Evolutionary conservation across 2,888 invertebrate species (phyloP).

Genomic region (Hedya salicella): DNA sequence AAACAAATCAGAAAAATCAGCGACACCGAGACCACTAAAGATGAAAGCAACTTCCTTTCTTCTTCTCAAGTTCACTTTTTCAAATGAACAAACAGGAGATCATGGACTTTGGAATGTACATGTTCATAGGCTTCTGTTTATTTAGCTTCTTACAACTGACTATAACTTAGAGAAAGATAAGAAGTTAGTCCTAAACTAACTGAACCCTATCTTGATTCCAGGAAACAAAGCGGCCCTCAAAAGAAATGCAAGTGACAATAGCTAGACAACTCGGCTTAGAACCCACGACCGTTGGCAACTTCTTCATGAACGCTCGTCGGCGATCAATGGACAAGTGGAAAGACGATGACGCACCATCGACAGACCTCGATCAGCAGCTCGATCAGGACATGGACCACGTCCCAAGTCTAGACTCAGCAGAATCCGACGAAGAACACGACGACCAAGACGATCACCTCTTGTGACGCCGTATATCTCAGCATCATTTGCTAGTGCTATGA

Average conservation of each 20-base stretch:
- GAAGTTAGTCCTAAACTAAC: slow-evolving; percentile 1
- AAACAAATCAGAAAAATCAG: too few species aligned
- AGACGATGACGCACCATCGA: slow-evolving; percentile 93
- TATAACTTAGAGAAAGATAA: too few species aligned
- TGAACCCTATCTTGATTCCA: slow-evolving; percentile 70
- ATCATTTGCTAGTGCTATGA: slow-evolving; percentile 81
- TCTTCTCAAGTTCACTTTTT: too few species aligned
- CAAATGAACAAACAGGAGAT: too few species aligned
- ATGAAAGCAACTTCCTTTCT: too few species aligned
- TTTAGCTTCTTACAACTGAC: too few species aligned
- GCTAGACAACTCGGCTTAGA: slow-evolving; percentile 98
- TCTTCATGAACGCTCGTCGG: slow-evolving; percentile 99
- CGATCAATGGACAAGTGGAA: slow-evolving; percentile 99
- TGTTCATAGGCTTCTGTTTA: too few species aligned
- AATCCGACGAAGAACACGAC: slow-evolving; percentile 78
- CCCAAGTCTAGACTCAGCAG: slow-evolving; percentile 75
- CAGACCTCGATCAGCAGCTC: slow-evolving; percentile 82
- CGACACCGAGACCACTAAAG: too few species aligned
- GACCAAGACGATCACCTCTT: slow-evolving; percentile 80
- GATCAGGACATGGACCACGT: slow-evolving; percentile 80
- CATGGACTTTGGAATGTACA: too few species aligned
- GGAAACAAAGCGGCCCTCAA: slow-evolving; percentile 99
- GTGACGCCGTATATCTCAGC: slow-evolving; percentile 79
- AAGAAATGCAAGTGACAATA: slow-evolving; percentile 99
- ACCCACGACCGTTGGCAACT: slow-evolving; percentile 99